Percentiles rank a stretch among this genome's conserved stretches.
phyloP scores from a whole-genome alignment of 1,140 invertebrate genomes.

The Trypoxylus dichotomus region DNA sequence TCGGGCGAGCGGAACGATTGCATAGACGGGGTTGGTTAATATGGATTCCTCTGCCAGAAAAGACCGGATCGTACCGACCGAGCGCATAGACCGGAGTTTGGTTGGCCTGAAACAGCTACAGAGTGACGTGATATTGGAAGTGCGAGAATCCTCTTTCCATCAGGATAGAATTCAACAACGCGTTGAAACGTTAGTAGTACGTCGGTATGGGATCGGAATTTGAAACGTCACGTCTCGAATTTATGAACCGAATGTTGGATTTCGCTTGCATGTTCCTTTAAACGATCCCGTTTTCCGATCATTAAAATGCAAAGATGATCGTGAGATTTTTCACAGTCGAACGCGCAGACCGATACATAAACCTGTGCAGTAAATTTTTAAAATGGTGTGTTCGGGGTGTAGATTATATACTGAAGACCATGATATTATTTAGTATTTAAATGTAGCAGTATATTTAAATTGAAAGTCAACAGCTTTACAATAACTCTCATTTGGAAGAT shows the following conservation, averaged over 20 bases:
- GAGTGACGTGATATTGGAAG: neutral
- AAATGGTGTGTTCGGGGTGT: too few species aligned
- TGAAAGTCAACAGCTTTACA: too few species aligned
- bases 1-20: conserved; percentile 5
- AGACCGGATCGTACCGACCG: neutral
- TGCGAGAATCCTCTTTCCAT: neutral
- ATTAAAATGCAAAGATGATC: neutral
- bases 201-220: neutral
- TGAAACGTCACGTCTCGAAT: conserved; percentile 2
- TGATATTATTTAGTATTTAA: too few species aligned
- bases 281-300: neutral
- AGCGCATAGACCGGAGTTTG: neutral
- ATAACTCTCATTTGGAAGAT: too few species aligned
- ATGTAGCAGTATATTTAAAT: too few species aligned
- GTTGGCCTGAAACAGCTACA: neutral
- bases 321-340: neutral
- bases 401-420: too few species aligned
- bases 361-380: neutral
- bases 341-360: neutral
- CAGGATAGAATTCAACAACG: neutral
- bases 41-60: neutral
- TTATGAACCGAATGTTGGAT: neutral
- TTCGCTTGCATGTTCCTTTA: neutral
- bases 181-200: conserved; percentile 3
- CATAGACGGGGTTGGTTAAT: neutral